These are phyloP conservation scores for Gisinianus flammeolus DNA, from an alignment of 2,888 invertebrate genomes.

Conservation along the genomic window DNA sequence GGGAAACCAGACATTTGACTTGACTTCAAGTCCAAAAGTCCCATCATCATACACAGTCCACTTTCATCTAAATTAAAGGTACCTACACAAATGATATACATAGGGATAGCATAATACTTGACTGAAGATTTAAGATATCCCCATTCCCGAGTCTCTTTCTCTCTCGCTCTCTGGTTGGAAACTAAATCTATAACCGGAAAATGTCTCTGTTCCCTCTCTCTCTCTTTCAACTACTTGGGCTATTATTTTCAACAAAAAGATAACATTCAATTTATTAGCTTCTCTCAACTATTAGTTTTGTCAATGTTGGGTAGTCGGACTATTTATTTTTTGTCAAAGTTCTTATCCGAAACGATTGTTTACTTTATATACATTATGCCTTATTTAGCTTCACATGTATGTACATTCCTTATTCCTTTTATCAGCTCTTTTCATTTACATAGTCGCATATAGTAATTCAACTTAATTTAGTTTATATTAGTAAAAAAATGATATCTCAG, in stretches of 20 bases:
- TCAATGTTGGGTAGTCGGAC: constrained; percentile 1
- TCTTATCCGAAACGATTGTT: background rate
- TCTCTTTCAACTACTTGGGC: constrained; percentile 23
- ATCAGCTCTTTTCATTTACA: no score
- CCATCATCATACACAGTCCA: no score
- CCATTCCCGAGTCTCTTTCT: background rate
- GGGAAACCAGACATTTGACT: background rate
- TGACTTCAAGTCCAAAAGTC: background rate
- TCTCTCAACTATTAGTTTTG: constrained; percentile 30
- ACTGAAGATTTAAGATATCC: constrained; percentile 30
- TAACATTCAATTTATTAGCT: constrained; percentile 36
- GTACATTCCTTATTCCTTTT: background rate
- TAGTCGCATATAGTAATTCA: no score
- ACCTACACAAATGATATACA: background rate
- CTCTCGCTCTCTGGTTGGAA: no score
- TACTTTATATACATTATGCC: background rate
- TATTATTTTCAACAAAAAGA: constrained; percentile 32
- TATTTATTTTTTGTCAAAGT: constrained; percentile 10
- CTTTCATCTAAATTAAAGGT: background rate
- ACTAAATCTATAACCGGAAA: constrained; percentile 32
- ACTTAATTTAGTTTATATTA: no score
- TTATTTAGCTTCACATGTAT: background rate
- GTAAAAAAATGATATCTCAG: no score
- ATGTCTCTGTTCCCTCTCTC: constrained; percentile 34
- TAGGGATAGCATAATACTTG: background rate